phyloP scores from a whole-genome alignment of 2,888 invertebrate species.

The Dryadula phaetusa region DNA sequence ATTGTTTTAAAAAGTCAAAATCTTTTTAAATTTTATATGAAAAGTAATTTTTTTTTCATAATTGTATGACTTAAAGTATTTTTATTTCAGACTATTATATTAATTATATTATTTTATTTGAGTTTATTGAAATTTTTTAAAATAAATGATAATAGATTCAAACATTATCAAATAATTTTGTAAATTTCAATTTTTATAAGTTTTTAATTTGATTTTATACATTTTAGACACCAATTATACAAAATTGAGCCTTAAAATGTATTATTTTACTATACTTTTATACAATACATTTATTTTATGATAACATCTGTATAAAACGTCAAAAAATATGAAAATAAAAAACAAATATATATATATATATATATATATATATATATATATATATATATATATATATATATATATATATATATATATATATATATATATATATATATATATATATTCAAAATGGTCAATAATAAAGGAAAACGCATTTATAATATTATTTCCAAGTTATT shows the following conservation, averaged over 20 bases:
- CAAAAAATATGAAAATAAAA: neutral
- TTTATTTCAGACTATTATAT: no score
- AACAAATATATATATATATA: neutral
- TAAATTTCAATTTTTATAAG: neutral
- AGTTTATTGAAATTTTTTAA: slow-evolving; percentile 1
- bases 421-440: no score
- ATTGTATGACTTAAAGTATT: no score
- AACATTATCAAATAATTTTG: neutral
- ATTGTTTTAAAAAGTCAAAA: no score
- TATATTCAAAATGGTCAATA: neutral
- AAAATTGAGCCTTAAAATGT: slow-evolving; percentile 9
- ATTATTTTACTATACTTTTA: neutral
- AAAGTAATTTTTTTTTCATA: no score
- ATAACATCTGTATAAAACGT: neutral
- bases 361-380: no score
- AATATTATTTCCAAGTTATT: neutral
- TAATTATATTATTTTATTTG: neutral
- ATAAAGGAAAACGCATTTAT: neutral
- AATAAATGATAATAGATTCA: neutral
- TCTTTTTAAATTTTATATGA: no score
- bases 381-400: no score
- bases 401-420: no score
- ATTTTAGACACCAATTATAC: slow-evolving; percentile 10
- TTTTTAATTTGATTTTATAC: neutral
- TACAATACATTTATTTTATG: neutral